These are phyloP conservation scores for Catamblyrhynchus diadema DNA, from an alignment of 2,797 vertebrate species.

Conservation along the genomic window DNA sequence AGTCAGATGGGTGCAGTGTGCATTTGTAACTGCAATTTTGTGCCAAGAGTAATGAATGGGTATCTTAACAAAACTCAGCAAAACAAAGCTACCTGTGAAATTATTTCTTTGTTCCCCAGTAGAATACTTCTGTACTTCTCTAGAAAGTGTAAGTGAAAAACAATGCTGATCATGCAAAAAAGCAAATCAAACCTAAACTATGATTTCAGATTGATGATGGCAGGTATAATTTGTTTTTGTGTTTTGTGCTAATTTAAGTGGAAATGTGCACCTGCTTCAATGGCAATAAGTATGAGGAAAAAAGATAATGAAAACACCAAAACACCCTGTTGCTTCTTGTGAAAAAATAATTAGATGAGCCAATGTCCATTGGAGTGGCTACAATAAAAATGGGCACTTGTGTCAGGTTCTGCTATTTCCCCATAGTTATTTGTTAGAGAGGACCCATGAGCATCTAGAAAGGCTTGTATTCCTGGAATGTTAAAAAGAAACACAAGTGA, in stretches of 20 bases:
- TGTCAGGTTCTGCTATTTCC: neutral
- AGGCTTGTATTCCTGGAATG: neutral
- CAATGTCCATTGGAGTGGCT: neutral
- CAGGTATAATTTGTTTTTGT: neutral
- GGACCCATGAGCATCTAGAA: neutral
- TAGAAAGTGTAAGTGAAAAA: neutral
- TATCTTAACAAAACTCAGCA: neutral
- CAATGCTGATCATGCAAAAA: neutral
- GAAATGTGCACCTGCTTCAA: conserved; percentile 1
- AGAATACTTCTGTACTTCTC: neutral
- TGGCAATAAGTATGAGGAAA: neutral
- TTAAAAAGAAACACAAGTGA: neutral
- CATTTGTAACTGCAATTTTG: neutral
- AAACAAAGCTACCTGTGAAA: neutral
- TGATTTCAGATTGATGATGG: neutral
- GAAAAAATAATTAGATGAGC: conserved; percentile 21
- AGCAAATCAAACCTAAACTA: neutral
- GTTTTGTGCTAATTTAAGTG: neutral
- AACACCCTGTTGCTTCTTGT: neutral
- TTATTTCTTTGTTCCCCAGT: neutral
- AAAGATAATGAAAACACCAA: neutral
- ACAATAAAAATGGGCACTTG: neutral
- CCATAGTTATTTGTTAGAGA: neutral
- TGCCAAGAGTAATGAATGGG: neutral
- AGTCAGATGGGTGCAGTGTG: neutral